phyloP scores from a whole-genome alignment of 2,888 invertebrate genomes.

The Eudemis profundana region DNA sequence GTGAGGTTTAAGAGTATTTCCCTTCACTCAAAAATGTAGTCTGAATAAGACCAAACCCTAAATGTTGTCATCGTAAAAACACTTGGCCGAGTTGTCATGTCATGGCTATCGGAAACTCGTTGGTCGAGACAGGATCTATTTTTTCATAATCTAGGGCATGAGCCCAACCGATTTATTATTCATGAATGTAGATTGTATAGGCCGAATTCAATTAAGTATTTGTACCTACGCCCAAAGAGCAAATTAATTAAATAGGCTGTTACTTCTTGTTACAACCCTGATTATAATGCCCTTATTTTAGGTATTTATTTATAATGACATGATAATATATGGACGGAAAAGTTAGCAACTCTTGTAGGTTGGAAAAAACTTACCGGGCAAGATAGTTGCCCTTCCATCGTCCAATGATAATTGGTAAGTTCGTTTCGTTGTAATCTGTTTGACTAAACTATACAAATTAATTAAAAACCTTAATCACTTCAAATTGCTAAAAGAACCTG shows the following conservation, averaged over 20 bases:
- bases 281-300: neutral
- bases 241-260: constrained; percentile 5
- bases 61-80: constrained; percentile 25
- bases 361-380: no score
- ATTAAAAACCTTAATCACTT: no score
- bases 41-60: constrained; percentile 2
- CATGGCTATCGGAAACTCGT: constrained; percentile 37
- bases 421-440: no score
- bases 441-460: no score
- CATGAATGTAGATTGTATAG: constrained; percentile 38
- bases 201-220: constrained; percentile 29
- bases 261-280: neutral
- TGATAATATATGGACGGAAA: no score
- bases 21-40: neutral
- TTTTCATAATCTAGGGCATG: constrained; percentile 41
- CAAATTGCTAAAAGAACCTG: no score
- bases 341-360: no score
- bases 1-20: no score
- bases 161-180: constrained; percentile 31
- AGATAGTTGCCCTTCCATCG: no score
- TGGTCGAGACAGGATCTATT: constrained; percentile 25
- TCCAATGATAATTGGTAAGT: no score
- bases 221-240: constrained; percentile 1
- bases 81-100: constrained; percentile 20
- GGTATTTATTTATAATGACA: neutral